Percentiles rank a stretch among this genome's conserved stretches.
Evolutionary conservation across 2,797 vertebrate genomes (phyloP).

Genomic region (Rallus crepitans): DNA sequence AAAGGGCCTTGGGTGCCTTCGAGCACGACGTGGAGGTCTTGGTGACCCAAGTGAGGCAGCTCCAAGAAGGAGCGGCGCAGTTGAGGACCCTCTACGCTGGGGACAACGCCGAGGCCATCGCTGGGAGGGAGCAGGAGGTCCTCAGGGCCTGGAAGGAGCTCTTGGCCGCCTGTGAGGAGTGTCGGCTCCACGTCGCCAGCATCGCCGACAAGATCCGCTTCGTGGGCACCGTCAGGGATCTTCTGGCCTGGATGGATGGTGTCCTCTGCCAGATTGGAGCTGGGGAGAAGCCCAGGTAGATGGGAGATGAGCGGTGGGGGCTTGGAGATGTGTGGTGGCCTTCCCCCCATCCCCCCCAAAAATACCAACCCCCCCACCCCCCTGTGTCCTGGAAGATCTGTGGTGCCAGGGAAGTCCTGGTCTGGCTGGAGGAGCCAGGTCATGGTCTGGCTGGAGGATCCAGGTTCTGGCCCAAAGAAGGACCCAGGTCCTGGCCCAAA

Average conservation of each 20-base stretch:
- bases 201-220: conserved; percentile 92
- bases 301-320: accelerated
- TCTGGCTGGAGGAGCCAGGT: background rate
- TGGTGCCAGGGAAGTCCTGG: too few relatives aligned
- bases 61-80: conserved; percentile 94
- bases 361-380: too few relatives aligned
- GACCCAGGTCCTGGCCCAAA: accelerated
- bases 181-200: conserved; percentile 91
- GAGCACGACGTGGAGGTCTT: conserved; percentile 94
- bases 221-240: conserved; percentile 87
- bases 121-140: conserved; percentile 90
- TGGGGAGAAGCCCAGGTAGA: conserved; percentile 92
- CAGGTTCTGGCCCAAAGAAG: too few relatives aligned
- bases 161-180: conserved; percentile 90
- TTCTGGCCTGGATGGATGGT: conserved; percentile 94
- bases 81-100: conserved; percentile 93
- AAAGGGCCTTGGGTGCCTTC: conserved; percentile 89
- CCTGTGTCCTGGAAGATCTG: accelerated
- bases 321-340: accelerated
- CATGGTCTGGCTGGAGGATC: background rate
- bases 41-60: conserved; percentile 89
- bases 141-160: conserved; percentile 93
- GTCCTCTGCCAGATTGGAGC: conserved; percentile 91
- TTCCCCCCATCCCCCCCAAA: too few relatives aligned
- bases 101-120: conserved; percentile 92